Conservation (phyloP, 1,140 invertebrate genomes). For the Eumaeus atala region DNA sequence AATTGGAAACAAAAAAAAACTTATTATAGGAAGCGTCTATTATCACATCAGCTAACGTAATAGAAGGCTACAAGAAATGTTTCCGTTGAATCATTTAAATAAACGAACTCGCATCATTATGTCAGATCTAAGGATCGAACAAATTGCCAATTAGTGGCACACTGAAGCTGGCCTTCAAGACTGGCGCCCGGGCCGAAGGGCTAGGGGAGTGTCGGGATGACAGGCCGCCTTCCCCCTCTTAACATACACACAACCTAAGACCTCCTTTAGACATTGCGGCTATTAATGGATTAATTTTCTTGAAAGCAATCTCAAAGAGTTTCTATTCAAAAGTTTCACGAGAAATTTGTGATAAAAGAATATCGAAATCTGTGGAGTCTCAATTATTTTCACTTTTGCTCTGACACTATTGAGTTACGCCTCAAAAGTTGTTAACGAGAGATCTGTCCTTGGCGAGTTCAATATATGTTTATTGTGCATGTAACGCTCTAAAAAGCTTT, state of each 20-base stretch:
- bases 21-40: not conserved
- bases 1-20: no score
- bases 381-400: constrained; percentile 7
- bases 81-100: constrained; percentile 73
- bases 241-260: constrained; percentile 26
- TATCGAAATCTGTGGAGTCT: constrained; percentile 35
- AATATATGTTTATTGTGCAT: not conserved
- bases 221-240: constrained; percentile 15
- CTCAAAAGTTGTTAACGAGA: constrained; percentile 1
- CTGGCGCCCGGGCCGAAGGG: constrained; percentile 27
- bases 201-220: constrained; percentile 26
- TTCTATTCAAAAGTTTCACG: constrained; percentile 67
- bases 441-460: not conserved
- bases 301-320: constrained; percentile 68
- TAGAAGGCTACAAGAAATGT: constrained; percentile 27
- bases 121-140: constrained; percentile 71
- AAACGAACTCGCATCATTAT: constrained; percentile 73
- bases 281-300: constrained; percentile 71
- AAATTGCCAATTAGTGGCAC: constrained; percentile 70
- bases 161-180: constrained; percentile 36
- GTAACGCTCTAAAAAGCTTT: constrained; percentile 15
- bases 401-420: not conserved
- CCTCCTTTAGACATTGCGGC: constrained; percentile 34
- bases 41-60: constrained; percentile 11
- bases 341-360: constrained; percentile 57